Evolutionary conservation across 2,797 vertebrate genomes (phyloP).

Genomic region (Xyrichtys novacula): DNA sequence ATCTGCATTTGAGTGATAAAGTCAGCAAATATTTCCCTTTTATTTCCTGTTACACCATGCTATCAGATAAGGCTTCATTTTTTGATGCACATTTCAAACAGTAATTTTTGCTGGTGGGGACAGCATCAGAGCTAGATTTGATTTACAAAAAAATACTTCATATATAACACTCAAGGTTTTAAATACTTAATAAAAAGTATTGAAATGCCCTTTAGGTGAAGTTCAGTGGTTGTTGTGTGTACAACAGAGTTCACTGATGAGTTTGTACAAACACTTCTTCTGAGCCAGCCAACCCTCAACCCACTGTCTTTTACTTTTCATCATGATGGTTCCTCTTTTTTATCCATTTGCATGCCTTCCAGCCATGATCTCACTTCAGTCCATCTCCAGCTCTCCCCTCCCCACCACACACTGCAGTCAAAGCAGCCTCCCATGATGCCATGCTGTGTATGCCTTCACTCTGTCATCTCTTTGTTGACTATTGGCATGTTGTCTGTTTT

Average conservation of each 20-base stretch:
- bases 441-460: conserved; percentile 72
- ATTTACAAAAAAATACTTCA: too few relatives aligned
- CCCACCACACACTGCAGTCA: conserved; percentile 48
- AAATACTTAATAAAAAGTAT: too few relatives aligned
- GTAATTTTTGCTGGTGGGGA: not conserved
- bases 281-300: conserved; percentile 28
- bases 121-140: not conserved
- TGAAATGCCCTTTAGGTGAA: too few relatives aligned
- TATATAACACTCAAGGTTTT: not conserved
- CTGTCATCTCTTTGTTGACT: conserved; percentile 84
- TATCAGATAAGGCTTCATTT: too few relatives aligned
- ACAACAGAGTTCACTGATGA: too few relatives aligned
- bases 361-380: conserved; percentile 55
- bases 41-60: too few relatives aligned
- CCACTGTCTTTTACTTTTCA: conserved; percentile 30
- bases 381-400: conserved; percentile 52
- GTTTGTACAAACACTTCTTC: conserved; percentile 22
- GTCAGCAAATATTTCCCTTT: too few relatives aligned
- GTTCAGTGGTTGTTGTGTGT: too few relatives aligned
- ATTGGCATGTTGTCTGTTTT: conserved; percentile 85
- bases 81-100: not conserved
- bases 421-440: conserved; percentile 64
- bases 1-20: too few relatives aligned
- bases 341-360: conserved; percentile 71
- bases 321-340: conserved; percentile 30